These are phyloP conservation scores for Mesorhabditis sp. DNA, from an alignment of 2,888 invertebrate species.

Conservation along the genomic window DNA sequence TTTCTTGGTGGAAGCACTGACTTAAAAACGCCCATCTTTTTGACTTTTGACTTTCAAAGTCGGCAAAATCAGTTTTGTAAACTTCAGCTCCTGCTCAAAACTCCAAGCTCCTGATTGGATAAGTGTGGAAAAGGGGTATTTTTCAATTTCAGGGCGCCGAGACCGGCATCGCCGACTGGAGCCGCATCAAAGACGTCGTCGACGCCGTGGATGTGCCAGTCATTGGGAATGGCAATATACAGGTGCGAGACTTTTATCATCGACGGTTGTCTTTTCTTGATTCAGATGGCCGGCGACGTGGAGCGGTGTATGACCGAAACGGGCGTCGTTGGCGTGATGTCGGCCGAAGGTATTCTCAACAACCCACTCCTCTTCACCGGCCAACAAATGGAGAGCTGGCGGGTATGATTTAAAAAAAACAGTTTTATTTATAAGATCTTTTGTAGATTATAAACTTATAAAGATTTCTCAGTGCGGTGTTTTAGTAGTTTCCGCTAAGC, in stretches of 20 bases:
- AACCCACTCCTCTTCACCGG: slow-evolving; percentile 82
- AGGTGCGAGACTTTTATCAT: slow-evolving; percentile 63
- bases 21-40: too few species aligned
- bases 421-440: background rate
- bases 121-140: slow-evolving; percentile 63
- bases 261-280: background rate
- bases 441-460: background rate
- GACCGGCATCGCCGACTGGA: slow-evolving; percentile 91
- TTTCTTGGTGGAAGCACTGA: too few species aligned
- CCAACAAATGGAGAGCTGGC: background rate
- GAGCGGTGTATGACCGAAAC: slow-evolving; percentile 79
- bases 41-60: too few species aligned
- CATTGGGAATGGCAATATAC: slow-evolving; percentile 95
- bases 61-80: too few species aligned
- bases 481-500: too few species aligned
- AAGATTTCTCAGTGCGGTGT: too few species aligned
- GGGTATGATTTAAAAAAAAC: background rate
- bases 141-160: slow-evolving; percentile 73
- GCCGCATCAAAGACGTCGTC: slow-evolving; percentile 84
- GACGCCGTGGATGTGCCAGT: slow-evolving; percentile 83
- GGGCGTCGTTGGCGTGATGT: slow-evolving; percentile 71
- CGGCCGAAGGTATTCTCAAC: slow-evolving; percentile 85
- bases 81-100: background rate
- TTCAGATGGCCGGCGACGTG: slow-evolving; percentile 83
- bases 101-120: background rate